Evolutionary conservation across 2,797 vertebrate genomes (phyloP).

Genomic region (Cyprinella venusta): DNA sequence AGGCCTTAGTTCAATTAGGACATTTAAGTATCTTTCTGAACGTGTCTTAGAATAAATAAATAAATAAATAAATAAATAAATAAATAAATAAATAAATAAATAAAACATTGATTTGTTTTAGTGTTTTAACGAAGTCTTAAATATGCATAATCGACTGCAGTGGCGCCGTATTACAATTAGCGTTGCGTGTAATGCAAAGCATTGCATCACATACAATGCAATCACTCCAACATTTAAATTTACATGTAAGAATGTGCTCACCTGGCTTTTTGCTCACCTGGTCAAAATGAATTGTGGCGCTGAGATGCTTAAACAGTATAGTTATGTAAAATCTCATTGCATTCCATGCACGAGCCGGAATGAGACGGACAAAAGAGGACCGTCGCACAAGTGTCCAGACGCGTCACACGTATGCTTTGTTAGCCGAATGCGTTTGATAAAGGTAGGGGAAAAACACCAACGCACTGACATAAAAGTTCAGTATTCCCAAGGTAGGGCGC

Average conservation of each 20-base stretch:
- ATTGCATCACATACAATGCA: not conserved
- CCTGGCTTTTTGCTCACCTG: not conserved
- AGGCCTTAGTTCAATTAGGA: too few relatives aligned
- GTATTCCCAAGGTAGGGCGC: constrained; percentile 69
- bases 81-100: too few relatives aligned
- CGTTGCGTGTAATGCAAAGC: not conserved
- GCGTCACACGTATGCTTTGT: not conserved
- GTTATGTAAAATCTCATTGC: constrained; percentile 6
- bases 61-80: too few relatives aligned
- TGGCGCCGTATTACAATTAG: not conserved
- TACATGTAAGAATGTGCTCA: not conserved
- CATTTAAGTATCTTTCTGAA: too few relatives aligned
- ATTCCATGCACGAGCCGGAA: constrained; percentile 16
- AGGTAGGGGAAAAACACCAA: constrained; percentile 14
- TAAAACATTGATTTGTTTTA: too few relatives aligned
- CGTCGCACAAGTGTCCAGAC: not conserved
- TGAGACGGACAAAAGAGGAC: constrained; percentile 1
- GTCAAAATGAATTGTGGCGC: not conserved
- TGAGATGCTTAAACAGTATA: not conserved
- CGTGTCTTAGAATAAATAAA: too few relatives aligned
- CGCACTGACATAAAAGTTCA: constrained; percentile 73
- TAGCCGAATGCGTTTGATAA: constrained; percentile 4
- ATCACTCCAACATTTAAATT: not conserved
- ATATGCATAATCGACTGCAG: not conserved
- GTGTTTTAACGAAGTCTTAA: not conserved